Percentiles rank a stretch among this genome's conserved stretches.
These are phyloP conservation scores for Rhipidura dahli DNA, from an alignment of 2,113 vertebrate genomes.

Conservation along the genomic window DNA sequence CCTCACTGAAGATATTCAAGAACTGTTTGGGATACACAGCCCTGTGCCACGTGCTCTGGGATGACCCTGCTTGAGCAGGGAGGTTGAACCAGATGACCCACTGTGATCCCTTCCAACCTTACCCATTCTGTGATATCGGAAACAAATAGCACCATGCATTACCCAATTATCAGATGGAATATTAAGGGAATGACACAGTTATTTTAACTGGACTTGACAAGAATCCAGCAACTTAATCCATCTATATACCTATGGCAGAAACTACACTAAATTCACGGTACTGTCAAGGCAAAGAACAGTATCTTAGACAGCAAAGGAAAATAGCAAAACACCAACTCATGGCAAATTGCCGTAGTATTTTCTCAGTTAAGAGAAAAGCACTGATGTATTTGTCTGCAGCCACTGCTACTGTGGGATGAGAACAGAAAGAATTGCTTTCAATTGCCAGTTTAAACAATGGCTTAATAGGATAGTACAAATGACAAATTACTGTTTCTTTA, in stretches of 20 bases:
- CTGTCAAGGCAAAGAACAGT: not conserved
- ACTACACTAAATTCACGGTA: fast-evolving
- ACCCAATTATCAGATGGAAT: not conserved
- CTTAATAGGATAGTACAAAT: not conserved
- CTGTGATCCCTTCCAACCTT: not conserved
- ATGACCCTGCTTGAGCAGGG: not conserved
- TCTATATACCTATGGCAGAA: not conserved
- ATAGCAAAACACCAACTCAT: not conserved
- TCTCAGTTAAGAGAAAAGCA: not conserved
- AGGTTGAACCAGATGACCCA: not conserved
- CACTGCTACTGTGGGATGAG: not conserved
- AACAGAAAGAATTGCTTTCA: not conserved
- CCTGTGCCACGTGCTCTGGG: not conserved
- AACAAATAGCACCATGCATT: not conserved
- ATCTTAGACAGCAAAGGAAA: not conserved
- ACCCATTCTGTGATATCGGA: not conserved
- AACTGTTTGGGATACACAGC: not conserved
- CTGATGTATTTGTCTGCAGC: not conserved
- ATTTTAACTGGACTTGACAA: not conserved
- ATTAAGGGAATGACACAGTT: not conserved
- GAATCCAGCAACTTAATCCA: not conserved
- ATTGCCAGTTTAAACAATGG: not conserved
- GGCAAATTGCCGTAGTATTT: not conserved
- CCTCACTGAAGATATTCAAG: not conserved
- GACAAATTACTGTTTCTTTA: not conserved